Conservation (phyloP, 2,888 invertebrate species). For the Carterocephalus palaemon region DNA sequence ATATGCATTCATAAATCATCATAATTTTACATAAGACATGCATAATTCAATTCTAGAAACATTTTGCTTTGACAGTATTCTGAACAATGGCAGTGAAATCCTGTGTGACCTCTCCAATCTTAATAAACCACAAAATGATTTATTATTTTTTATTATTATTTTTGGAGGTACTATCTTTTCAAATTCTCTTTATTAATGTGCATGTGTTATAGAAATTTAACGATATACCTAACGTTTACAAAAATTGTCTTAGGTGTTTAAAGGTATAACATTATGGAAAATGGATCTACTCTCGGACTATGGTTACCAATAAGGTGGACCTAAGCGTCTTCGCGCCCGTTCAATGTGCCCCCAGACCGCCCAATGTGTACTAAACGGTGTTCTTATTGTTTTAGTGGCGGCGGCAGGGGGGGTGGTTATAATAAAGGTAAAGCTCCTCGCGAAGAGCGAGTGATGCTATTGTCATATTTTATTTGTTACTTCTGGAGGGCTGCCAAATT, state of each 20-base stretch:
- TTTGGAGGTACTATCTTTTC: not conserved
- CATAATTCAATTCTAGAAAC: too few relatives aligned
- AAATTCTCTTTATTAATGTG: slow-evolving; percentile 14
- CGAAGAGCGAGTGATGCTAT: slow-evolving; percentile 86
- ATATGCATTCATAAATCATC: too few relatives aligned
- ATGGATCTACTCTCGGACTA: slow-evolving; percentile 72
- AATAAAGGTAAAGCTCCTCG: slow-evolving; percentile 96
- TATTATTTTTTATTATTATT: not conserved
- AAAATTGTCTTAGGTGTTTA: slow-evolving; percentile 68
- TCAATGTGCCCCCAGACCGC: slow-evolving; percentile 78
- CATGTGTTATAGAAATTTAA: slow-evolving; percentile 18
- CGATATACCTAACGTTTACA: slow-evolving; percentile 22
- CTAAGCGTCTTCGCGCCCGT: slow-evolving; percentile 78
- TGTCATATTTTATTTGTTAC: slow-evolving; percentile 79
- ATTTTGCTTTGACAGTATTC: too few relatives aligned
- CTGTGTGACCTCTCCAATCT: too few relatives aligned
- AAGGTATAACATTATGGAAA: slow-evolving; percentile 77
- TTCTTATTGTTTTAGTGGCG: slow-evolving; percentile 95
- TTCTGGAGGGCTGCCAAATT: slow-evolving; percentile 75
- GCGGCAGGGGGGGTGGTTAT: slow-evolving; percentile 96
- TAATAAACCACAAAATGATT: too few relatives aligned
- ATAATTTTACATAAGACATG: too few relatives aligned
- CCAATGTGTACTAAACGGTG: slow-evolving; percentile 84
- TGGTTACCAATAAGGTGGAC: slow-evolving; percentile 73
- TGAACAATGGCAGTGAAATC: too few relatives aligned